A percentile compares a stretch with the other conserved stretches of the same genome.
Conservation (phyloP, 2,113 vertebrate genomes). For the Platysteira castanea region DNA sequence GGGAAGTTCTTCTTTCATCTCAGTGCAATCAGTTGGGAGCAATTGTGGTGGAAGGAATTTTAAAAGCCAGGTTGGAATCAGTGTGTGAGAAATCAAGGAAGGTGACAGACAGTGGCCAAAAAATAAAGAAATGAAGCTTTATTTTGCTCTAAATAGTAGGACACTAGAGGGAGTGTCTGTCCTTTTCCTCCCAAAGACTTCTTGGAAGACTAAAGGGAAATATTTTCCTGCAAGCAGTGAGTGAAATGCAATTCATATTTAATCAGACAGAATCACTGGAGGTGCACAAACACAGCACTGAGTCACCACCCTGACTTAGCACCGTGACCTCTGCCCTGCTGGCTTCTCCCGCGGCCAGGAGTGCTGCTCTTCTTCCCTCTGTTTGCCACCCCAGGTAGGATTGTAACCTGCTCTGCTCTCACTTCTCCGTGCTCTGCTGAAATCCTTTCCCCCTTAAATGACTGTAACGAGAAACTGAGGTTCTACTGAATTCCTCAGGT, state of each 20-base stretch:
- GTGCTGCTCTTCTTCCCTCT: neutral
- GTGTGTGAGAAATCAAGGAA: neutral
- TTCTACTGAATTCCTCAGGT: neutral
- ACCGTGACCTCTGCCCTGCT: neutral
- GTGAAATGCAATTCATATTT: neutral
- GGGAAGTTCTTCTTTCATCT: neutral
- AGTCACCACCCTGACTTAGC: neutral
- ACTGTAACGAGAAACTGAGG: neutral
- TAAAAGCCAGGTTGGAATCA: neutral
- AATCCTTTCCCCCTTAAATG: neutral
- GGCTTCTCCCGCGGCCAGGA: neutral
- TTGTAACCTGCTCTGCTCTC: neutral
- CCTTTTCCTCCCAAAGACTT: neutral
- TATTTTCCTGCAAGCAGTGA: neutral
- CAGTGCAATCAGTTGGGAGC: neutral
- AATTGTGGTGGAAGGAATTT: neutral
- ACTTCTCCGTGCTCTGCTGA: neutral
- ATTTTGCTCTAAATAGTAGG: neutral
- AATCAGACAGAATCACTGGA: neutral
- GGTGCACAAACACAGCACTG: neutral
- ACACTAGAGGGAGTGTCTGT: constrained; percentile 46
- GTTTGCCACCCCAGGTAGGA: neutral
- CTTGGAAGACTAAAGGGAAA: neutral
- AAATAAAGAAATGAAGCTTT: neutral
- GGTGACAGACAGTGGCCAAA: neutral